Percentiles rank a stretch among this genome's conserved stretches.
Evolutionary conservation across 2,888 invertebrate species (phyloP).

Genomic region (Acholoe squamosa): DNA sequence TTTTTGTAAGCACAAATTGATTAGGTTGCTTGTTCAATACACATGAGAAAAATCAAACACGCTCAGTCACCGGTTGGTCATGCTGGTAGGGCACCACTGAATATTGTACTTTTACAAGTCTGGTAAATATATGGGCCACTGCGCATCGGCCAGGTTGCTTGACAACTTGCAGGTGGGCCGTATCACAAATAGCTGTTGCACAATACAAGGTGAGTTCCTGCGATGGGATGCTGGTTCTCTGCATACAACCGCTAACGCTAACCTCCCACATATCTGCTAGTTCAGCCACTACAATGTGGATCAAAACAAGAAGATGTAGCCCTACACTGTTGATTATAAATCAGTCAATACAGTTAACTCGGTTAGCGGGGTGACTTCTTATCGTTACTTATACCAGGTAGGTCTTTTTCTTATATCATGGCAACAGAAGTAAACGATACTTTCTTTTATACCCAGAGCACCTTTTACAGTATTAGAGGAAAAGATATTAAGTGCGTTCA

Average conservation of each 20-base stretch:
- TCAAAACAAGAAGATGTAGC: no score
- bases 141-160: background rate
- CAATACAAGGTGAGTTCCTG: background rate
- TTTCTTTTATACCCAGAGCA: background rate
- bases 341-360: no score
- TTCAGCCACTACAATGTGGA: no score
- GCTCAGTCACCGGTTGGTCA: background rate
- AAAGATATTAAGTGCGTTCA: background rate
- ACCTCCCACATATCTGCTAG: no score
- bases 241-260: background rate
- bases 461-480: background rate
- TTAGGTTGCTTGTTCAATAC: background rate
- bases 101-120: background rate
- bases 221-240: background rate
- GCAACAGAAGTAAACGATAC: conserved; percentile 3
- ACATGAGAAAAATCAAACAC: background rate
- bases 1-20: background rate
- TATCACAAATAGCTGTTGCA: conserved; percentile 38
- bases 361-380: no score
- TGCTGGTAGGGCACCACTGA: background rate
- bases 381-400: background rate
- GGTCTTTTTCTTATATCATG: background rate
- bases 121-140: background rate
- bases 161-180: background rate
- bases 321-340: no score